Conservation (phyloP, 2,113 vertebrate species). For the Heterotis niloticus region DNA sequence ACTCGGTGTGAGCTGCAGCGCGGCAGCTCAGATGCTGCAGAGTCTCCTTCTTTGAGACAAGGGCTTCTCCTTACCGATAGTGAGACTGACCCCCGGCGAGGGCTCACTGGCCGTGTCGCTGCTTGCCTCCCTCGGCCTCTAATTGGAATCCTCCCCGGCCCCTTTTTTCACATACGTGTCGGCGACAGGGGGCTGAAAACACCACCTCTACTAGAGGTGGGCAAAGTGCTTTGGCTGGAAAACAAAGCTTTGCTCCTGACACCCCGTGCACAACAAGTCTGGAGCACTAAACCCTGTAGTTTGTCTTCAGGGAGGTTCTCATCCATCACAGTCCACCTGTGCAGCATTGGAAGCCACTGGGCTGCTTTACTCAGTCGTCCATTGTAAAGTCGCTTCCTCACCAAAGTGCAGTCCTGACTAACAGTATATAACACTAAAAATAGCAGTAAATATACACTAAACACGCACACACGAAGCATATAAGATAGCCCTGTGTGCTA, state of each 20-base stretch:
- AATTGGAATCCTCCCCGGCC: background rate
- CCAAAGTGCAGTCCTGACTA: no score
- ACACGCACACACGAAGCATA: no score
- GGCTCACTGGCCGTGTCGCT: background rate
- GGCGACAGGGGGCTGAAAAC: background rate
- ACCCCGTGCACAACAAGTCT: background rate
- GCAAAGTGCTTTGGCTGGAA: background rate
- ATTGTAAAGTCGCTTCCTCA: no score
- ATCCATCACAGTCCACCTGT: background rate
- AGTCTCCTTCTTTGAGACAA: background rate
- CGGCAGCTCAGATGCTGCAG: background rate
- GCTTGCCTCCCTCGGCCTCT: background rate
- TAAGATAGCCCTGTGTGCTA: no score
- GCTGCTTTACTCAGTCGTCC: no score
- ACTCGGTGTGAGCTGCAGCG: background rate
- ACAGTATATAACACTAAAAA: no score
- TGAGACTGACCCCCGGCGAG: background rate
- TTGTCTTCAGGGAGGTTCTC: background rate
- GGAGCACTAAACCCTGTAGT: background rate
- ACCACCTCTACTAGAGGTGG: background rate
- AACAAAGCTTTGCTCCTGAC: background rate
- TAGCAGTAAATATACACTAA: no score
- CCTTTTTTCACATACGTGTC: background rate
- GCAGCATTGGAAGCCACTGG: no score
- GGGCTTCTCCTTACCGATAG: background rate